These are phyloP conservation scores for Anguilla obscura DNA, from an alignment of 2,797 vertebrate genomes.

Conservation along the genomic window DNA sequence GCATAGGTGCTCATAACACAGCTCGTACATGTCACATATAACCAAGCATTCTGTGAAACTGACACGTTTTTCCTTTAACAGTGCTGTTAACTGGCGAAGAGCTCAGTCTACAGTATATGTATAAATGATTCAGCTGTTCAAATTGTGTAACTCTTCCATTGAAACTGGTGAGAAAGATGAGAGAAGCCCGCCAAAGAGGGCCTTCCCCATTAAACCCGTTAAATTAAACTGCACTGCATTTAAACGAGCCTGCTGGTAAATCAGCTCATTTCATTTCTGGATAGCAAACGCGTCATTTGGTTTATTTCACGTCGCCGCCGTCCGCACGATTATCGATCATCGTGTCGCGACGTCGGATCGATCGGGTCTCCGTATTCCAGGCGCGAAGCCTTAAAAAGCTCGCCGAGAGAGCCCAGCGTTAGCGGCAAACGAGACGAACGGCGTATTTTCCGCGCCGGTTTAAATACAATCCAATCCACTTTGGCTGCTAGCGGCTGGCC, in stretches of 20 bases:
- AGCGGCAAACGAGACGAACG: not conserved
- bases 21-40: slow-evolving; percentile 39
- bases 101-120: not conserved
- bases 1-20: not conserved
- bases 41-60: slow-evolving; percentile 19
- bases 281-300: not conserved
- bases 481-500: not conserved
- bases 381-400: not conserved
- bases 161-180: not conserved
- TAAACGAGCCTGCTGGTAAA: not conserved
- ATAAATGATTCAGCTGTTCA: not conserved
- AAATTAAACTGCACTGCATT: too few relatives aligned
- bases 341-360: not conserved
- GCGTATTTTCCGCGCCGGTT: not conserved
- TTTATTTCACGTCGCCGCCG: not conserved
- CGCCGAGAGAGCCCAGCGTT: not conserved
- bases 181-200: not conserved
- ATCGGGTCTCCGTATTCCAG: not conserved
- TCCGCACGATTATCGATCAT: not conserved
- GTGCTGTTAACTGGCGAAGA: slow-evolving; percentile 52
- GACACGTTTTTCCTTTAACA: not conserved
- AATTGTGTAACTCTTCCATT: not conserved
- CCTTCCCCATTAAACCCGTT: not conserved
- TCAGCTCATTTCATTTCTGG: not conserved
- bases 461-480: not conserved